Evolutionary conservation across 2,888 invertebrate species (phyloP).

Genomic region (Thymelicus acteon): DNA sequence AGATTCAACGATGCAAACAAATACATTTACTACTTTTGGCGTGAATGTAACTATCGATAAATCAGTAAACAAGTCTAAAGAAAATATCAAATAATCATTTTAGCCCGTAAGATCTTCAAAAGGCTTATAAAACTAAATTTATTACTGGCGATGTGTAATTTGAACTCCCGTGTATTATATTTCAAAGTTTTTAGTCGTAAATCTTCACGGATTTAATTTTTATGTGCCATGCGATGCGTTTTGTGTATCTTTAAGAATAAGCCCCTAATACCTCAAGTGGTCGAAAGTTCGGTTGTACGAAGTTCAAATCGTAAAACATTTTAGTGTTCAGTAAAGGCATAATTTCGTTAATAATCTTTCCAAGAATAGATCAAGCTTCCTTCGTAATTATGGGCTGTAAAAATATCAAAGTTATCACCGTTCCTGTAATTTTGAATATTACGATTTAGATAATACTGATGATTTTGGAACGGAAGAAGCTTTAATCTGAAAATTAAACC

Average conservation of each 20-base stretch:
- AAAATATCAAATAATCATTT: constrained; percentile 61
- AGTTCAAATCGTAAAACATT: constrained; percentile 37
- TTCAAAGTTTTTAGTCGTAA: constrained; percentile 76
- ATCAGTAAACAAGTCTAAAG: constrained; percentile 45
- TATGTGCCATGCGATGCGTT: constrained; percentile 66
- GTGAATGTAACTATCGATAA: constrained; percentile 41
- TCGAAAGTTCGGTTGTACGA: constrained; percentile 26
- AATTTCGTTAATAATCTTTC: constrained; percentile 33
- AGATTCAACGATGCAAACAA: constrained; percentile 3
- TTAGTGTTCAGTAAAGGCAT: constrained; percentile 15
- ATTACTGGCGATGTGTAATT: constrained; percentile 68
- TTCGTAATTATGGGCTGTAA: constrained; percentile 11
- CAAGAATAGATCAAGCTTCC: constrained; percentile 25
- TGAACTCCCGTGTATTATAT: constrained; percentile 75
- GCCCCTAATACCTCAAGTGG: constrained; percentile 33
- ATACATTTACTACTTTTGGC: constrained; percentile 2
- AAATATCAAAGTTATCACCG: constrained; percentile 18
- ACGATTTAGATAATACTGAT: not conserved
- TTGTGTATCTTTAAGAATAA: constrained; percentile 49
- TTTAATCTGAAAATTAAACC: too few species aligned
- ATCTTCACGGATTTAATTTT: constrained; percentile 76
- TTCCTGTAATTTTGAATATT: not conserved
- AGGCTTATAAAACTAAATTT: constrained; percentile 69
- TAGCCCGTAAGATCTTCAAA: constrained; percentile 51
- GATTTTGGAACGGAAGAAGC: not conserved